phyloP scores from a whole-genome alignment of 2,888 invertebrate genomes.

The Anoncus sp. region DNA sequence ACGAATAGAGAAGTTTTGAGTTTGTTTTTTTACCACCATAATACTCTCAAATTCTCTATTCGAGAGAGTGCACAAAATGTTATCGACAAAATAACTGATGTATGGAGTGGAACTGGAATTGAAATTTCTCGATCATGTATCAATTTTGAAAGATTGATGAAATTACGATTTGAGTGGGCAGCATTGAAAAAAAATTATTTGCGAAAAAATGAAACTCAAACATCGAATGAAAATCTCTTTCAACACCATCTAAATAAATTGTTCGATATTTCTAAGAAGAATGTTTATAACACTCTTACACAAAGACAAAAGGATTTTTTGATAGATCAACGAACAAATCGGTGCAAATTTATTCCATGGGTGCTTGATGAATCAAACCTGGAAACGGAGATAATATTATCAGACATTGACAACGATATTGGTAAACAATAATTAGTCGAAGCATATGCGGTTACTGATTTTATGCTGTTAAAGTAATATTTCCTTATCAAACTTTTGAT shows the following conservation, averaged over 20 bases:
- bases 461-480: too few relatives aligned
- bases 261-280: too few relatives aligned
- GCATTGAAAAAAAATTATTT: constrained; percentile 22
- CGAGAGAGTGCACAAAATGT: constrained; percentile 30
- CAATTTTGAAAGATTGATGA: not conserved
- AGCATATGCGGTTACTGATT: too few relatives aligned
- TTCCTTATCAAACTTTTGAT: too few relatives aligned
- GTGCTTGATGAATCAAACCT: too few relatives aligned
- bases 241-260: not conserved
- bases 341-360: too few relatives aligned
- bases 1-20: constrained; percentile 34
- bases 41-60: constrained; percentile 36
- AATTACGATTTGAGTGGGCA: constrained; percentile 9
- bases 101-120: constrained; percentile 16
- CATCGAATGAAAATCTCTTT: constrained; percentile 6
- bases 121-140: not conserved
- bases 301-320: too few relatives aligned
- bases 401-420: too few relatives aligned
- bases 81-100: constrained; percentile 16
- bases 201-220: constrained; percentile 1
- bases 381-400: too few relatives aligned
- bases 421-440: too few relatives aligned
- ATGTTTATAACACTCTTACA: too few relatives aligned
- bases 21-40: constrained; percentile 29
- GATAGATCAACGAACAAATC: too few relatives aligned